Evolutionary conservation across 2,888 invertebrate genomes (phyloP), one percentile per base, ranked within the genome.

Genomic region (Dynastes tityus): DNA sequence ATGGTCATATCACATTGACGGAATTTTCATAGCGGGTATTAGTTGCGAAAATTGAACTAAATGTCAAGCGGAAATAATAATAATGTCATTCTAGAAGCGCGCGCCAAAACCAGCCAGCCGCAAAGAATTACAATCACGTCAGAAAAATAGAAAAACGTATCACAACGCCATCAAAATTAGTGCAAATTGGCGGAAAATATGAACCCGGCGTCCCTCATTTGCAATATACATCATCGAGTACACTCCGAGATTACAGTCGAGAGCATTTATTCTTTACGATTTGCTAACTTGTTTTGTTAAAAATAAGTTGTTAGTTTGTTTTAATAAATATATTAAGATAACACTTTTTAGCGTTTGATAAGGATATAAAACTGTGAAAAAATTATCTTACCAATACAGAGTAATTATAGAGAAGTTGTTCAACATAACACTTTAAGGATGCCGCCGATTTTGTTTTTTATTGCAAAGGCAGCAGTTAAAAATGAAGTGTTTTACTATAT

Each of bases 101-200:
- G 80, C 80, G 70, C 68, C 75, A 78, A 80, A 68, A 49, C 49
- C 80, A 51, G 77, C 84, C 86, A 84, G 84, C 87, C 87, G 88
- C 85, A 81, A 85, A 84, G 86, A 88, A 89, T 88, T 89, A 89
- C 88, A 88, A 88, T 89, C 88, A 88, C 83, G 85, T 76, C 83
- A 83, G 88, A 88, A 89, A 89, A 89, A 88, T 88, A 88, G 88
- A 88, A 88, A 88, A 88, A 88, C 85, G 85, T 78, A 84, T 83
- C 84, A 87, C 88, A 88, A 87, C 88, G 87, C 87, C 87, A 88
- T 88, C 87, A 87, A 88, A 89, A 89, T 89, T 89, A 89, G 88
- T 86, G 88, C 84, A 88, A 86, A 89, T 88, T 89, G 88, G 85
- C 88, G 87, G 87, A 89, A 89, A 89, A 88, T 88, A 87, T 86